Evolutionary conservation across 2,113 vertebrate species (phyloP).

Genomic region (Zosterops borbonicus): DNA sequence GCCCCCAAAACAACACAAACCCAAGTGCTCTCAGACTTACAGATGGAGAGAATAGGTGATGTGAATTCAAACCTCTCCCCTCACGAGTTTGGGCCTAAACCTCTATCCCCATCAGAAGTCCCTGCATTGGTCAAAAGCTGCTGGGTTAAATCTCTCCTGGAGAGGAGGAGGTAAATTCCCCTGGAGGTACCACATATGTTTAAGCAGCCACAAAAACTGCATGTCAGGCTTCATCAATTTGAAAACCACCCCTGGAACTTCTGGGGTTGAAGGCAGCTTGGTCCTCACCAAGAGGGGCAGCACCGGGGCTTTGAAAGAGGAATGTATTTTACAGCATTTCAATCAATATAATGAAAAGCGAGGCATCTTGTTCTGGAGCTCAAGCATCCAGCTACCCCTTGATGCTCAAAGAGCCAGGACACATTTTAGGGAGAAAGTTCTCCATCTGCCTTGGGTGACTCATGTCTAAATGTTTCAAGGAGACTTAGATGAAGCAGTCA

Average conservation of each 20-base stretch:
- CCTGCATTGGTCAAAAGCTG: background rate
- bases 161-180: background rate
- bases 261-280: background rate
- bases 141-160: background rate
- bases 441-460: background rate
- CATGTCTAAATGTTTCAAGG: background rate
- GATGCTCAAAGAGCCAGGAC: background rate
- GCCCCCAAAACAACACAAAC: background rate
- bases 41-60: background rate
- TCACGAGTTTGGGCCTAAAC: background rate
- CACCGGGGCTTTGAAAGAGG: background rate
- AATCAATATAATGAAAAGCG: accelerated
- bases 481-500: background rate
- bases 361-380: background rate
- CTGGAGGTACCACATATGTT: background rate
- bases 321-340: background rate
- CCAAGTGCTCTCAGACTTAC: background rate
- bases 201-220: background rate
- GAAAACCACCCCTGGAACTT: background rate
- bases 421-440: background rate
- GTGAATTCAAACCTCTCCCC: background rate
- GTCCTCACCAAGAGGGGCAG: background rate
- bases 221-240: background rate
- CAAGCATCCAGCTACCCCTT: background rate
- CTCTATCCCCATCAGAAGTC: background rate